Conservation (phyloP, 2,888 invertebrate genomes). For the Neoascia interrupta region DNA sequence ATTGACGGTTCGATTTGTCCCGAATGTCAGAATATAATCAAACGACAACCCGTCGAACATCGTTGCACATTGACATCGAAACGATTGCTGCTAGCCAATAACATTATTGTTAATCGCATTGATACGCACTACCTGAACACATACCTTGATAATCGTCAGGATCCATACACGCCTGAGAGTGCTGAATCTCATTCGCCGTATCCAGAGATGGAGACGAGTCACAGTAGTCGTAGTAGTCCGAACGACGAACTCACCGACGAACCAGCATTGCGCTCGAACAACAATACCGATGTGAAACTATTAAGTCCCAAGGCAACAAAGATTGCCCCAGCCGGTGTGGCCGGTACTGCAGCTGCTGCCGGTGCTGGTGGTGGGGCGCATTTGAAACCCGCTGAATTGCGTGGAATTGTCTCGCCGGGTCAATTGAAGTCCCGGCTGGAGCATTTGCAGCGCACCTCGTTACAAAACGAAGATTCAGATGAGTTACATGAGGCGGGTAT, state of each 20-base stretch:
- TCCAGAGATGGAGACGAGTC: slow-evolving; percentile 78
- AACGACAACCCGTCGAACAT: slow-evolving; percentile 74
- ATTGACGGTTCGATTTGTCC: slow-evolving; percentile 74
- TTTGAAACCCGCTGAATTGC: slow-evolving; percentile 66
- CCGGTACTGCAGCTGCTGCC: slow-evolving; percentile 63
- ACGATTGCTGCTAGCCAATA: slow-evolving; percentile 75
- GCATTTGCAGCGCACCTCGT: slow-evolving; percentile 75
- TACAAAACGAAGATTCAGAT: slow-evolving; percentile 71
- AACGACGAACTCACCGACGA: slow-evolving; percentile 75
- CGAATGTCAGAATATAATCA: slow-evolving; percentile 76
- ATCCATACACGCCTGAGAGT: slow-evolving; percentile 92
- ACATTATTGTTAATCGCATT: slow-evolving; percentile 81
- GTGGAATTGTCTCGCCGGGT: slow-evolving; percentile 82
- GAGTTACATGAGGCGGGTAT: slow-evolving; percentile 74
- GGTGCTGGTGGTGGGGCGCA: slow-evolving; percentile 33
- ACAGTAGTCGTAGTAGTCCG: slow-evolving; percentile 72
- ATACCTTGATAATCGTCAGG: slow-evolving; percentile 76
- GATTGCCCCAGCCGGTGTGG: slow-evolving; percentile 6
- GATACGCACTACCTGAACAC: slow-evolving; percentile 81
- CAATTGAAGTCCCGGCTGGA: slow-evolving; percentile 84
- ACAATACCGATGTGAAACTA: slow-evolving; percentile 55
- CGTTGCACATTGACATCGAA: slow-evolving; percentile 77
- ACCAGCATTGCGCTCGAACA: slow-evolving; percentile 65
- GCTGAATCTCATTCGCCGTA: slow-evolving; percentile 88
- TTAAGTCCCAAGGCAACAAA: slow-evolving; percentile 55